phyloP scores from a whole-genome alignment of 2,113 vertebrate species.

The Platanista minor region DNA sequence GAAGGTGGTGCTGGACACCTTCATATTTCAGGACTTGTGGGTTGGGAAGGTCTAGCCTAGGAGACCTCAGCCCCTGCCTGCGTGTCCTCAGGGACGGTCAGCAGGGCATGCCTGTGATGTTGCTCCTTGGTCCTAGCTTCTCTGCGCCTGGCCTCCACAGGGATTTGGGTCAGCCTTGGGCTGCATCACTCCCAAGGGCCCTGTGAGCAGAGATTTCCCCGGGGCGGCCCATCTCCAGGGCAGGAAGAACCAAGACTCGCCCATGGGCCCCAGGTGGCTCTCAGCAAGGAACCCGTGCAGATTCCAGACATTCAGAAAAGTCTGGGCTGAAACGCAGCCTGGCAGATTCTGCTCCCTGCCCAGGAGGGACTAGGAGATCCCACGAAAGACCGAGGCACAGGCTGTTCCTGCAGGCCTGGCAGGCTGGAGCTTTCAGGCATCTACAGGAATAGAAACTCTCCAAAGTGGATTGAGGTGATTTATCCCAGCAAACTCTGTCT shows the following conservation, averaged over 20 bases:
- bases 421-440: background rate
- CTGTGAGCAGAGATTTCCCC: background rate
- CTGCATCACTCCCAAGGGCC: rapidly evolving
- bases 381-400: rapidly evolving
- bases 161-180: background rate
- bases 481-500: background rate
- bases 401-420: background rate
- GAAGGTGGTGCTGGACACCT: background rate
- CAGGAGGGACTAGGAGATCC: background rate
- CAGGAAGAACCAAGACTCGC: background rate
- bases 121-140: background rate
- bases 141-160: background rate
- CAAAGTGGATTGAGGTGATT: background rate
- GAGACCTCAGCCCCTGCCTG: background rate
- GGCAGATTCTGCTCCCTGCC: rapidly evolving
- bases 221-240: no score
- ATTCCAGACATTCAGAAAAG: background rate
- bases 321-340: background rate
- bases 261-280: no score
- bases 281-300: background rate
- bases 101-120: rapidly evolving
- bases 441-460: slow-evolving; percentile 25
- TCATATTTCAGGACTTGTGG: background rate
- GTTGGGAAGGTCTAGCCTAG: background rate
- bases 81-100: background rate